A percentile compares a stretch with the other conserved stretches of the same genome.
Conservation (phyloP, 2,888 invertebrate species). For the Norana najaformis region DNA sequence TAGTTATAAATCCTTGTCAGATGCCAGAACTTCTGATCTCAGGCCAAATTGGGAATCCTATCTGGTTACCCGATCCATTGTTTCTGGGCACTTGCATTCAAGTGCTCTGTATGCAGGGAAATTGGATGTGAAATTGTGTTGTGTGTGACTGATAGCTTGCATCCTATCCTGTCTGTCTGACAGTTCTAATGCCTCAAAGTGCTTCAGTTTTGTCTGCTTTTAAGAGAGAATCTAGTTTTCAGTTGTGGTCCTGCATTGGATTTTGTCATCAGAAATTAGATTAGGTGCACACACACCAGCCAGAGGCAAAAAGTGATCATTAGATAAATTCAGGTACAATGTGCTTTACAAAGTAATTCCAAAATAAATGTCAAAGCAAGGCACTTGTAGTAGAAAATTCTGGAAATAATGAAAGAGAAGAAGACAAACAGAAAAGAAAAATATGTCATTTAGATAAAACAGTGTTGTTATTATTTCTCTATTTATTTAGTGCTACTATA, state of each 20-base stretch:
- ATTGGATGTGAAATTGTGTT: background rate
- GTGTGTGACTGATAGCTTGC: background rate
- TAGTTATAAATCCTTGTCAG: conserved; percentile 6
- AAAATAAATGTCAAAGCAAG: no score
- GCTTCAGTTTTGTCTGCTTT: conserved; percentile 13
- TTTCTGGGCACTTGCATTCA: background rate
- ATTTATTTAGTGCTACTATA: no score
- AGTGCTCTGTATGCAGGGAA: background rate
- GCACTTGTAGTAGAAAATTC: no score
- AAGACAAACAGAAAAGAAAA: no score
- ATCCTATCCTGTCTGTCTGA: background rate
- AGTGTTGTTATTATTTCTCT: no score
- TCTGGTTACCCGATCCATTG: background rate
- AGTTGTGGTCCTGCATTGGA: background rate
- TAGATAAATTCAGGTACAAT: background rate
- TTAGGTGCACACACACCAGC: background rate
- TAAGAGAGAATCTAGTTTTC: background rate
- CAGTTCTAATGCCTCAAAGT: conserved; percentile 13
- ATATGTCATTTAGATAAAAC: no score
- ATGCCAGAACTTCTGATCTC: conserved; percentile 7
- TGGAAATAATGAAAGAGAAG: no score
- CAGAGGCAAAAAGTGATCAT: background rate
- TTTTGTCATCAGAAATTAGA: background rate
- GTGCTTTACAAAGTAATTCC: background rate
- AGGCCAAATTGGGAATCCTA: background rate